Percentiles rank a stretch among this genome's conserved stretches.
phyloP scores from a whole-genome alignment of 2,113 vertebrate species.

The Vanacampus margaritifer region DNA sequence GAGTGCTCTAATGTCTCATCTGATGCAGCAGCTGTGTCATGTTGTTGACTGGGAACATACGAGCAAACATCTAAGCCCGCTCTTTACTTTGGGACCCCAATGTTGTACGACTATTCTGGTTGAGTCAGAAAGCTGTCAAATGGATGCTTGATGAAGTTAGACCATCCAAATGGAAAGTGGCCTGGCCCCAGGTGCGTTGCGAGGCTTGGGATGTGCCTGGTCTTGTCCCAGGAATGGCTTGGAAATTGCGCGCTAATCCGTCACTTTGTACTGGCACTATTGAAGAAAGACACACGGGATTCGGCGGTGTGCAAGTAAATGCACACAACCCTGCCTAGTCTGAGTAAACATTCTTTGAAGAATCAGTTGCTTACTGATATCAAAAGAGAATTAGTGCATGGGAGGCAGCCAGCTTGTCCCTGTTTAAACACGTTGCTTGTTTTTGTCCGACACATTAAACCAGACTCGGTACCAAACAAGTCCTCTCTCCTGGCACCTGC shows the following conservation, averaged over 20 bases:
- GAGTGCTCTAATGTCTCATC: conserved; percentile 45
- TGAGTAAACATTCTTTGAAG: conserved; percentile 68
- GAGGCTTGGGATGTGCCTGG: conserved; percentile 59
- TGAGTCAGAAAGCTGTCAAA: conserved; percentile 23
- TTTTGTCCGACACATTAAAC: conserved; percentile 56
- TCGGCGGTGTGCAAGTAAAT: conserved; percentile 15
- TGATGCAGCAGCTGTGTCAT: conserved; percentile 37
- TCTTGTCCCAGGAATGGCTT: conserved; percentile 69
- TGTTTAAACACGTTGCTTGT: conserved; percentile 66
- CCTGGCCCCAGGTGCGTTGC: conserved; percentile 59
- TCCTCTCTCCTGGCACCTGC: conserved; percentile 39
- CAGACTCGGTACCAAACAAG: conserved; percentile 15
- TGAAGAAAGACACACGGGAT: conserved; percentile 44
- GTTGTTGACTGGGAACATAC: conserved; percentile 50
- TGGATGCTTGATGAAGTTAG: conserved; percentile 37
- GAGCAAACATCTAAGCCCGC: conserved; percentile 33
- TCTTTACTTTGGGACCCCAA: conserved; percentile 8
- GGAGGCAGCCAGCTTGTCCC: conserved; percentile 37
- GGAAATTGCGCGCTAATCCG: conserved; percentile 59
- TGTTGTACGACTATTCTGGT: conserved; percentile 20
- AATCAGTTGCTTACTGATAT: conserved; percentile 62
- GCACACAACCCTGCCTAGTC: conserved; percentile 29
- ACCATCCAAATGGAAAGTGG: conserved; percentile 50
- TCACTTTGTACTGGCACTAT: conserved; percentile 67
- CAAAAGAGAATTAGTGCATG: conserved; percentile 53